These are phyloP conservation scores for Lasioglossum albipes DNA, from an alignment of 1,140 invertebrate species.

Conservation along the genomic window DNA sequence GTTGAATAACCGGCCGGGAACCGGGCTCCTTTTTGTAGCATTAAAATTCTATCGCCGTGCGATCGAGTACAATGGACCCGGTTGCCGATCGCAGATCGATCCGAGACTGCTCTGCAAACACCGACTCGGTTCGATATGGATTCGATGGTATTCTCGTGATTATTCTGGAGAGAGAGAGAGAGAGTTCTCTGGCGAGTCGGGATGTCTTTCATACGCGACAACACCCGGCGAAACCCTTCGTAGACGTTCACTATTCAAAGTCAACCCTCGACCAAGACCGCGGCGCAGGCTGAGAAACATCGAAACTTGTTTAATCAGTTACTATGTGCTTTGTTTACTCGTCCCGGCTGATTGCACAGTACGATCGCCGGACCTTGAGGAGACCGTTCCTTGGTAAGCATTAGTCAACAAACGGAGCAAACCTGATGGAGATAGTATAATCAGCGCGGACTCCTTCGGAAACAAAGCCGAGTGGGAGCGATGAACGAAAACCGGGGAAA, in stretches of 20 bases:
- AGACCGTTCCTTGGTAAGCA: neutral
- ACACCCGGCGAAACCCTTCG: neutral
- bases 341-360: neutral
- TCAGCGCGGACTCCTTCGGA: neutral
- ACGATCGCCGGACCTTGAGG: neutral
- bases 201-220: neutral
- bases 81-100: too few relatives aligned
- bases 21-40: too few relatives aligned
- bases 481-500: too few relatives aligned
- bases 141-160: too few relatives aligned
- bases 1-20: too few relatives aligned
- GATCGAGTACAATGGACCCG: too few relatives aligned
- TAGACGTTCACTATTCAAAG: neutral
- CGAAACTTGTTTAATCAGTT: constrained; percentile 1
- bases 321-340: neutral
- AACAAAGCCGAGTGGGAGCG: too few relatives aligned
- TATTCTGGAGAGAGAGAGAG: too few relatives aligned
- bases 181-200: neutral
- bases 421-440: neutral
- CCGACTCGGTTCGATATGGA: too few relatives aligned
- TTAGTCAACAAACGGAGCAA: neutral
- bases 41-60: too few relatives aligned
- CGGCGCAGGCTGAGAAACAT: neutral
- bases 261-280: neutral
- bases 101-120: too few relatives aligned